Evolutionary conservation across 2,888 invertebrate species (phyloP), one percentile per base, ranked within the genome.

Genomic region (Gerris lacustris): DNA sequence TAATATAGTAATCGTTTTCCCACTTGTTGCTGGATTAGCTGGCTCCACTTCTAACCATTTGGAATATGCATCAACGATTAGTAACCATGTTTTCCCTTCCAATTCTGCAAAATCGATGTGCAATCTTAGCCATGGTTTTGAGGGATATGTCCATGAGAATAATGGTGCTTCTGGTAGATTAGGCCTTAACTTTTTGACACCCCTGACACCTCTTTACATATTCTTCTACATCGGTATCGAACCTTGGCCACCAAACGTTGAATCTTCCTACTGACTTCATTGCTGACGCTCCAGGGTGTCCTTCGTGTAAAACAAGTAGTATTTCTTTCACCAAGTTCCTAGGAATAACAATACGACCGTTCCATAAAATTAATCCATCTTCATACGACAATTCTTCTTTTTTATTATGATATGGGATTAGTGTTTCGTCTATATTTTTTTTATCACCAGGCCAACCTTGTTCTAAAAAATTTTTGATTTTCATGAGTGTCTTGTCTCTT

Each of bases 371-470:
- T 45, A 64, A 44, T 31, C 63, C 68, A 55, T n/a, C n/a, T n/a
- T n/a, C n/a, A n/a, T n/a, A n/a, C n/a, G n/a, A n/a, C n/a, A n/a
- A n/a, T n/a, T n/a, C 71, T 62, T 69, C 63, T 45, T 47, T 66
- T 31, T 55, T 63, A 45, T 64, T 47, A 69, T 69, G 63, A 15
- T 67, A 67, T 31, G 67, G 67, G n/a, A 67, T 43, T 6, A 17
- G 44, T 7, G 15, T 67, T 18, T 44, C 44, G 6, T 43, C 44
- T 9, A 67, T 43, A 6, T 67, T 44, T 7, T 44, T 67, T 44
- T 64, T 66, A 6, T 70, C 67, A 47, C 11, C 7, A 47, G 70
- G 71, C 73, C 73, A 73, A 6, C 73, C 73, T 45, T 67, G 15
- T 55, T 66, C 44, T 31, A 73, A 17, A 63, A 67, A 73, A 47